phyloP scores from a whole-genome alignment of 2,113 vertebrate genomes.

The Hippoglossus stenolepis region DNA sequence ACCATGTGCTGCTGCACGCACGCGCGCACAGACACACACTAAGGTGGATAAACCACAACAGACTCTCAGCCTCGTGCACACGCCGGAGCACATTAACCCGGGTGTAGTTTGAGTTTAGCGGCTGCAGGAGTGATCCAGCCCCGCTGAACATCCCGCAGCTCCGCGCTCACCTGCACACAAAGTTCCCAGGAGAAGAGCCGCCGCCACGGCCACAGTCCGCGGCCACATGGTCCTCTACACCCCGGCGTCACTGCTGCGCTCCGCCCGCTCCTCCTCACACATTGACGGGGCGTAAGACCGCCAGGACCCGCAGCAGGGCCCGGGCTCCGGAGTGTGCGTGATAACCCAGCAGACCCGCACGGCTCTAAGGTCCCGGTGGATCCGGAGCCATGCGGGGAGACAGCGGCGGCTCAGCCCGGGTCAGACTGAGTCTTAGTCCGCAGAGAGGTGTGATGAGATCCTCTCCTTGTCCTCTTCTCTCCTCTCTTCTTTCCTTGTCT shows the following conservation, averaged over 20 bases:
- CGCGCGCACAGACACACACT: neutral
- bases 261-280: conserved; percentile 38
- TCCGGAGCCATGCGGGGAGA: conserved; percentile 18
- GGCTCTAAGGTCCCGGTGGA: conserved; percentile 31
- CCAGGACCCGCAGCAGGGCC: conserved; percentile 33
- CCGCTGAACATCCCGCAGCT: no score
- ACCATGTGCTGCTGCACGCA: neutral
- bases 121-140: no score
- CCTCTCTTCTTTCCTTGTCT: neutral
- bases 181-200: conserved; percentile 86
- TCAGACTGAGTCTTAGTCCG: neutral
- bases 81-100: neutral
- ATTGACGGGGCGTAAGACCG: conserved; percentile 14
- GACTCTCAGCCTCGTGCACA: neutral
- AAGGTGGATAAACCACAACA: neutral
- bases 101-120: no score
- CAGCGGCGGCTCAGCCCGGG: conserved; percentile 6
- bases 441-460: neutral
- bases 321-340: conserved; percentile 22
- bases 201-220: neutral
- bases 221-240: neutral
- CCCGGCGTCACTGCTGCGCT: neutral
- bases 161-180: conserved; percentile 86
- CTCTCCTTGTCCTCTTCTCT: neutral
- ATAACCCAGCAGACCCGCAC: conserved; percentile 9